phyloP scores from a whole-genome alignment of 2,113 vertebrate genomes.

The Diglossa brunneiventris region DNA sequence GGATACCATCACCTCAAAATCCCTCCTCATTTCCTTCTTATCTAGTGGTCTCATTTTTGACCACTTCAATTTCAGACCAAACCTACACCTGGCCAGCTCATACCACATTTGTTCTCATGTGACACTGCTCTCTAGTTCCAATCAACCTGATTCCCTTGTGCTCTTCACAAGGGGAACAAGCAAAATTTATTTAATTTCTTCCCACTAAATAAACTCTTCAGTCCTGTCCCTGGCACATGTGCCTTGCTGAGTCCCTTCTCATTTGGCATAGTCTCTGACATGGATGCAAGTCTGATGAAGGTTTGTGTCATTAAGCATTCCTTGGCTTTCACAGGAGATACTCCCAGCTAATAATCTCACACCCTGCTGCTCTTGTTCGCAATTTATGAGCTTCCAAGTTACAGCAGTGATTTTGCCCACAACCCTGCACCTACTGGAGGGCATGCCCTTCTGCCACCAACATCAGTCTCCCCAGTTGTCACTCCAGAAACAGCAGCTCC shows the following conservation, averaged over 20 bases:
- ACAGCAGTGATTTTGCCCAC: not conserved
- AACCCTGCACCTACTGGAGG: rapidly evolving
- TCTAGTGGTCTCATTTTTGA: not conserved
- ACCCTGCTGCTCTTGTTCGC: not conserved
- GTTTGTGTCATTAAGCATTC: not conserved
- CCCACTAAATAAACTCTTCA: not conserved
- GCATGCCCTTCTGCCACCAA: not conserved
- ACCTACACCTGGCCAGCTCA: not conserved
- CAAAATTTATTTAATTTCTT: not conserved
- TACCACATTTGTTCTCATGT: not conserved
- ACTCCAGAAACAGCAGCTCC: not conserved
- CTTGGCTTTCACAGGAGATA: not conserved
- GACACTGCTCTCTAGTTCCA: not conserved
- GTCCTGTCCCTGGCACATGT: rapidly evolving
- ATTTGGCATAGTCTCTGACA: not conserved
- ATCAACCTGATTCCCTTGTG: not conserved
- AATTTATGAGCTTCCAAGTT: rapidly evolving
- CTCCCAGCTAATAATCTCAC: not conserved
- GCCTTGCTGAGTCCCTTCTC: not conserved
- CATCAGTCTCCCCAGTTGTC: not conserved
- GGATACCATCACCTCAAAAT: not conserved
- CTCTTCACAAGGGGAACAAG: not conserved
- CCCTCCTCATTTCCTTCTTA: not conserved
- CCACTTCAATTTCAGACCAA: not conserved
- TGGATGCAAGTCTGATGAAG: not conserved